Evolutionary conservation across 1,140 invertebrate genomes (phyloP).

Genomic region (Phocides pigmalion): DNA sequence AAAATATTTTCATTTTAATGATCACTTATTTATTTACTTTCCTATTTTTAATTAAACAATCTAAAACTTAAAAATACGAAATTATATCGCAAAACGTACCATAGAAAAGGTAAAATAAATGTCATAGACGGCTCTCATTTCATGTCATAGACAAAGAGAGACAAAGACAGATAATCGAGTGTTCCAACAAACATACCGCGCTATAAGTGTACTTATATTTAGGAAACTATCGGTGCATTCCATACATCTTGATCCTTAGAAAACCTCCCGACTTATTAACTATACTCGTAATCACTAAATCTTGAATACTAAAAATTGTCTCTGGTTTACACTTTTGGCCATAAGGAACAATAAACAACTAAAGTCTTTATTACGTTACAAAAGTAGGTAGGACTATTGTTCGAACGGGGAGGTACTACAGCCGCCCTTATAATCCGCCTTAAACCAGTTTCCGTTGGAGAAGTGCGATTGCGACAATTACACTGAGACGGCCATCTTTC

Average conservation of each 20-base stretch:
- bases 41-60: too few species aligned
- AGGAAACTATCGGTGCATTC: slow-evolving; percentile 52
- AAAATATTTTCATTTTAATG: too few species aligned
- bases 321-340: slow-evolving; percentile 40
- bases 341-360: slow-evolving; percentile 14
- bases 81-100: too few species aligned
- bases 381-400: too few species aligned
- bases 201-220: slow-evolving; percentile 50
- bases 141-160: neutral
- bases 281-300: slow-evolving; percentile 54
- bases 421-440: too few species aligned
- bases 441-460: too few species aligned
- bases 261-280: slow-evolving; percentile 56
- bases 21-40: too few species aligned
- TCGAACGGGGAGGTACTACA: too few species aligned
- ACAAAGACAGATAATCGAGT: slow-evolving; percentile 10
- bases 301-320: slow-evolving; percentile 50
- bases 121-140: neutral
- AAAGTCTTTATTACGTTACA: neutral
- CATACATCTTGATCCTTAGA: slow-evolving; percentile 46
- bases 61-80: too few species aligned
- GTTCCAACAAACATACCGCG: slow-evolving; percentile 9
- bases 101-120: too few species aligned
- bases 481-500: too few species aligned
- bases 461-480: too few species aligned